These are phyloP conservation scores for Myopa tessellatipennis DNA, from an alignment of 2,888 invertebrate genomes.

Conservation along the genomic window DNA sequence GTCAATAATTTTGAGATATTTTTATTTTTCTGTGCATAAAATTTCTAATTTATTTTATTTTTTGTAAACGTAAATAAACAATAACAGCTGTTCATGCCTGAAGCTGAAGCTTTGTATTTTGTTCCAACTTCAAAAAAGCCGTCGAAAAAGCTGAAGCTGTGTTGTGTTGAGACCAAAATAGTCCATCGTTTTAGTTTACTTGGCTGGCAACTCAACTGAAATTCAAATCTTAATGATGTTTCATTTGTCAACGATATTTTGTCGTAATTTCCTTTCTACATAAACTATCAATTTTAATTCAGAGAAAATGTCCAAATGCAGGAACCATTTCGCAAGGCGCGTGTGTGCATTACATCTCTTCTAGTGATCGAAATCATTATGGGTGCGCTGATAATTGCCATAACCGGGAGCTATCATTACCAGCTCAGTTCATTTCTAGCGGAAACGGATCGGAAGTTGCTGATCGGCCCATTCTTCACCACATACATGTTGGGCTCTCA, in stretches of 20 bases:
- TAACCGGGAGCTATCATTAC: slow-evolving; percentile 55
- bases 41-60: too few species aligned
- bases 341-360: slow-evolving; percentile 54
- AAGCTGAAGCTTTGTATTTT: too few species aligned
- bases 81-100: too few species aligned
- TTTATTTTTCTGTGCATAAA: too few species aligned
- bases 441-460: slow-evolving; percentile 50
- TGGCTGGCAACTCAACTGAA: slow-evolving; percentile 15
- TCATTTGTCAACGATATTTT: slow-evolving; percentile 14
- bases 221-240: slow-evolving; percentile 11
- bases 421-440: slow-evolving; percentile 54
- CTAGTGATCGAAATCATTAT: slow-evolving; percentile 55
- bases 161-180: too few species aligned
- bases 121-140: too few species aligned
- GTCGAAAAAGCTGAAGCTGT: too few species aligned
- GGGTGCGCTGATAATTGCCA: slow-evolving; percentile 55
- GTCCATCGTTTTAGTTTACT: not conserved
- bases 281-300: slow-evolving; percentile 13
- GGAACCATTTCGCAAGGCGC: slow-evolving; percentile 57
- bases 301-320: slow-evolving; percentile 61
- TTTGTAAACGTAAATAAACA: too few species aligned
- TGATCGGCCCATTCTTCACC: slow-evolving; percentile 55
- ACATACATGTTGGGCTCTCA: slow-evolving; percentile 57
- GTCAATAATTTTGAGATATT: too few species aligned
- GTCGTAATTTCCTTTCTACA: not conserved